Percentiles rank a stretch among this genome's conserved stretches.
These are phyloP conservation scores for Helicoverpa zea DNA, from an alignment of 1,140 invertebrate genomes.

Conservation along the genomic window DNA sequence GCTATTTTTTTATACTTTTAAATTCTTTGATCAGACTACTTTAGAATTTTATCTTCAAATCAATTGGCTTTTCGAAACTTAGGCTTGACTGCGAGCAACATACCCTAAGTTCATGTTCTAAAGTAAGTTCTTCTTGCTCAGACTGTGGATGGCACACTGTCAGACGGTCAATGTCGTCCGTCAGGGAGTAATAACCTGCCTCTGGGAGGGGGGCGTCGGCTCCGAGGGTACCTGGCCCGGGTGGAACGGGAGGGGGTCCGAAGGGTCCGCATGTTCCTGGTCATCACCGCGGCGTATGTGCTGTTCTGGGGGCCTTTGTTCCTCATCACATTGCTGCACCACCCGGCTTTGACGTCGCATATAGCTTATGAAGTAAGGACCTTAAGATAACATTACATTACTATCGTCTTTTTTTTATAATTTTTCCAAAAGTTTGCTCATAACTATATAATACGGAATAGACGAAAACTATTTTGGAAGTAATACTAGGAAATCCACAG, in stretches of 20 bases:
- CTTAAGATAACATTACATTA: background rate
- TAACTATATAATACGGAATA: background rate
- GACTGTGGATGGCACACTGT: slow-evolving; percentile 80
- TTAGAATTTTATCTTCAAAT: background rate
- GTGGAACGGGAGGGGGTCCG: slow-evolving; percentile 93
- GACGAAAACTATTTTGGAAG: background rate
- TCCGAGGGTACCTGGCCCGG: slow-evolving; percentile 92
- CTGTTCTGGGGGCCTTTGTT: slow-evolving; percentile 96
- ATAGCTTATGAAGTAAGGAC: slow-evolving; percentile 90
- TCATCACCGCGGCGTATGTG: slow-evolving; percentile 94
- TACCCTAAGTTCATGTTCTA: background rate
- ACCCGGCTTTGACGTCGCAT: slow-evolving; percentile 90
- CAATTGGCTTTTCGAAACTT: background rate
- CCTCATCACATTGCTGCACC: slow-evolving; percentile 92
- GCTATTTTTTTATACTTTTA: background rate
- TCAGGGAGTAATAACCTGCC: slow-evolving; percentile 80
- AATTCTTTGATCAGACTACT: background rate
- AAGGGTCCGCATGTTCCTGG: slow-evolving; percentile 94
- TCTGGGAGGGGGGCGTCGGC: slow-evolving; percentile 91
- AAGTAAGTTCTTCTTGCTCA: slow-evolving; percentile 46
- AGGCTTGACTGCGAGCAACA: background rate
- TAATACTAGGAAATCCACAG: no score
- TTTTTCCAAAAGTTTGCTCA: background rate
- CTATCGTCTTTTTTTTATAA: no score
- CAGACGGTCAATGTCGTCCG: slow-evolving; percentile 72